These are phyloP conservation scores for Otocyon megalotis DNA, from an alignment of 2,113 vertebrate genomes.

Conservation along the genomic window DNA sequence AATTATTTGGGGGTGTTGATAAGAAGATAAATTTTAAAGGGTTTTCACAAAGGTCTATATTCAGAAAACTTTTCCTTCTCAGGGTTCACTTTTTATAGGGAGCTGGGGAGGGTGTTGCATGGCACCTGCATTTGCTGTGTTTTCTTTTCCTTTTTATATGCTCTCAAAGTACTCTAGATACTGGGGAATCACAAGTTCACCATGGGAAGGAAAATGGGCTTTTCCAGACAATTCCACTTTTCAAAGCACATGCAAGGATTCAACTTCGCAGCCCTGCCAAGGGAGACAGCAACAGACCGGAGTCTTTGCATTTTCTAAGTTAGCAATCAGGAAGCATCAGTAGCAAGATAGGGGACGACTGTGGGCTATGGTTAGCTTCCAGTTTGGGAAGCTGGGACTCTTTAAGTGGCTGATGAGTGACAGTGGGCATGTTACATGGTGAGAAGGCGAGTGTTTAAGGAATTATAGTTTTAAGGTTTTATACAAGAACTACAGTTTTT, in stretches of 20 bases:
- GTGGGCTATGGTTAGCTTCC: background rate
- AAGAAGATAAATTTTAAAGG: conserved; percentile 61
- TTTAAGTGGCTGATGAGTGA: background rate
- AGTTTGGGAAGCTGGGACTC: background rate
- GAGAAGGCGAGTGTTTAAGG: background rate
- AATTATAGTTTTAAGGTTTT: background rate
- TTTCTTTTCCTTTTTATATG: conserved; percentile 11
- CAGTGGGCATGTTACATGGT: background rate
- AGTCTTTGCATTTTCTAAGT: background rate
- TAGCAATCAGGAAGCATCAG: background rate
- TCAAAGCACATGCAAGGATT: background rate
- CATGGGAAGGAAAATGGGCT: conserved; percentile 44
- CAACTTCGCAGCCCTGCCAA: background rate
- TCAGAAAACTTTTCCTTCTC: conserved; percentile 43
- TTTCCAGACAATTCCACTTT: background rate
- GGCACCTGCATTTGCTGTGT: background rate
- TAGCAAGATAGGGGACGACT: background rate
- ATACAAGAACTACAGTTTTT: background rate
- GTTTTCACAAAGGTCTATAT: conserved; percentile 25
- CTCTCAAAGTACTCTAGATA: background rate
- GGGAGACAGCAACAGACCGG: too few relatives aligned
- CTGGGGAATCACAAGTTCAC: background rate
- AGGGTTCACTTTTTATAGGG: background rate
- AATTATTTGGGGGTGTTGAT: conserved; percentile 64
- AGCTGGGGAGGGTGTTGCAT: rapidly evolving